phyloP scores from a whole-genome alignment of 2,797 vertebrate species.

The Perdix hodgsoniae region DNA sequence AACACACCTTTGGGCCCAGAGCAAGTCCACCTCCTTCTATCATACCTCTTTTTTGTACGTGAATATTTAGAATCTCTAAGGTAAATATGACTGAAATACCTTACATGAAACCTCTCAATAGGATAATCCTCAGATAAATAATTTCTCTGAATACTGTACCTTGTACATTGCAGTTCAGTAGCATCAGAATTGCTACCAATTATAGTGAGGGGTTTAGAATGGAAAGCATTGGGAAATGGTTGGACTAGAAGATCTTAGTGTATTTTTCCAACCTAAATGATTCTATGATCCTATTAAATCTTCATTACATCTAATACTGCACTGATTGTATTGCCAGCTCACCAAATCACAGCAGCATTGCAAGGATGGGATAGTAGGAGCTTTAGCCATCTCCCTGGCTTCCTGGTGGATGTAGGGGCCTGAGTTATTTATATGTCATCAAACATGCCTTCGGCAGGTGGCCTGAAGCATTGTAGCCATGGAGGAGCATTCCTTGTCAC shows the following conservation, averaged over 20 bases:
- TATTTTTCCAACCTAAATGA: too few species aligned
- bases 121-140: neutral
- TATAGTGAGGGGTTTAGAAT: neutral
- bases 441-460: neutral
- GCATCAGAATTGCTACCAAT: neutral
- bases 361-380: neutral
- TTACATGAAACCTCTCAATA: neutral
- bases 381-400: neutral
- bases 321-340: neutral
- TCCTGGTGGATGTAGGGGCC: neutral
- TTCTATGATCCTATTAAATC: neutral
- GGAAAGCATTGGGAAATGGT: neutral
- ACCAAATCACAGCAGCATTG: fast-evolving
- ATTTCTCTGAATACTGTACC: neutral
- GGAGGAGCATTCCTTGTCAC: neutral
- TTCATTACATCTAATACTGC: neutral
- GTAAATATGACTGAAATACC: neutral
- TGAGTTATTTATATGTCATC: neutral
- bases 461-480: neutral
- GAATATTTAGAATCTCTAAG: neutral
- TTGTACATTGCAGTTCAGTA: neutral
- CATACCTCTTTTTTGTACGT: neutral
- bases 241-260: too few species aligned
- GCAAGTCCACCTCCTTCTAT: neutral
- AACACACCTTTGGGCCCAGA: neutral